Evolutionary conservation across 2,888 invertebrate genomes (phyloP), one percentile per base, ranked within the genome.

Genomic region (Drosophila falleni): DNA sequence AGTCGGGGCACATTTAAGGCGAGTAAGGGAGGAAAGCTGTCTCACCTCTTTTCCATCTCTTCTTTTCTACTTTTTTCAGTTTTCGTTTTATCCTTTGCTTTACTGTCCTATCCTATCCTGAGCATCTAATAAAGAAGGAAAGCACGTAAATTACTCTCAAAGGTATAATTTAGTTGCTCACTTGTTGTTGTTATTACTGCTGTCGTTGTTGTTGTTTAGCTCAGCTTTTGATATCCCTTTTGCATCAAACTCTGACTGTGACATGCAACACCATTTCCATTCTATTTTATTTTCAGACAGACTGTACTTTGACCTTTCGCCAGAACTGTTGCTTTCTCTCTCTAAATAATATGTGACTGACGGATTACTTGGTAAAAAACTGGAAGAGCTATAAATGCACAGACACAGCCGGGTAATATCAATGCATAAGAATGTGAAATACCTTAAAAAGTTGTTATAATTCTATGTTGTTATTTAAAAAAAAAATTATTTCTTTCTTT

Each of bases 61-160:
- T 29, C 9, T 29, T 29, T 15, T 10, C 0, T 29, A 29, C 23
- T 39, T 58, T 46, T 23, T 61, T 29, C 26, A 31, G 53, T 49
- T 58, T 53, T 47, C 16, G 37, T 37, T 65, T 56, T 66, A 54
- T 50, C 56, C 70, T 60, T 29, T 47, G 56, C 59, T 35, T 23
- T 51, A 42, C 29, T 75, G 13, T 53, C 29, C 68, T 63, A 29
- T 59, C 59, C 64, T 44, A 47, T 29, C 51, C 67, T 69, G 55
- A 74, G 74, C 74, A 78, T 78, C 77, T 83, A 89, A 89, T 87
- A 83, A 89, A 80, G 85, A 78, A 80, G 75, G 76, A 87, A 87
- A 87, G 87, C 78, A 87, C 79, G 80, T 87, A 90, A 90, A 90
- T 90, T 89, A 90, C 89, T 85, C 90, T 90, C 90, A 68, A 63